Evolutionary conservation across 2,888 invertebrate genomes (phyloP).

Genomic region (Stenotaenia linearis): DNA sequence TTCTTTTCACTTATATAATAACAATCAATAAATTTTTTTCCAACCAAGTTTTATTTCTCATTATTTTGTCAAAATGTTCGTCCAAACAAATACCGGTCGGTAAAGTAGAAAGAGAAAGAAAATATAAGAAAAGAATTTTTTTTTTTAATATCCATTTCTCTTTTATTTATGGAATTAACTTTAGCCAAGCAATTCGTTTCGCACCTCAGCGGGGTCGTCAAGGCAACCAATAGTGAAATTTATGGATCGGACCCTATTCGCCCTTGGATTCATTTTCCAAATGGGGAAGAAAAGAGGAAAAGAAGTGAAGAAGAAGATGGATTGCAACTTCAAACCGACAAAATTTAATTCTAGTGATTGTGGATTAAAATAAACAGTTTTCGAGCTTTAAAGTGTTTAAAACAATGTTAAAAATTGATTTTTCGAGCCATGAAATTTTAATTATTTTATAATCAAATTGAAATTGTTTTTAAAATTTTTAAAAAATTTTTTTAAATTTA

Average conservation of each 20-base stretch:
- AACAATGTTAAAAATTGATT: too few species aligned
- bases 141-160: not conserved
- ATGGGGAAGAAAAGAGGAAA: slow-evolving; percentile 10
- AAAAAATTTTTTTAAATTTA: too few species aligned
- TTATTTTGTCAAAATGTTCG: too few species aligned
- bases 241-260: slow-evolving; percentile 24
- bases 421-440: too few species aligned
- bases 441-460: too few species aligned
- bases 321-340: slow-evolving; percentile 11
- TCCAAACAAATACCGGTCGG: not conserved
- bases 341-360: slow-evolving; percentile 8
- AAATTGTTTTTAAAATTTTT: too few species aligned
- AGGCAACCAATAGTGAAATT: slow-evolving; percentile 26
- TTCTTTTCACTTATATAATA: too few species aligned
- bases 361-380: slow-evolving; percentile 4
- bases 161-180: slow-evolving; percentile 23
- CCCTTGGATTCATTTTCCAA: slow-evolving; percentile 21
- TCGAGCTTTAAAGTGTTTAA: too few species aligned
- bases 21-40: too few species aligned
- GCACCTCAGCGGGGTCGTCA: slow-evolving; percentile 17
- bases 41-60: too few species aligned
- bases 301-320: slow-evolving; percentile 13
- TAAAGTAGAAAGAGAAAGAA: not conserved
- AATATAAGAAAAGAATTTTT: not conserved
- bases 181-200: slow-evolving; percentile 23